These are phyloP conservation scores for Epistrophella euchroma DNA, from an alignment of 2,888 invertebrate genomes.

Conservation along the genomic window DNA sequence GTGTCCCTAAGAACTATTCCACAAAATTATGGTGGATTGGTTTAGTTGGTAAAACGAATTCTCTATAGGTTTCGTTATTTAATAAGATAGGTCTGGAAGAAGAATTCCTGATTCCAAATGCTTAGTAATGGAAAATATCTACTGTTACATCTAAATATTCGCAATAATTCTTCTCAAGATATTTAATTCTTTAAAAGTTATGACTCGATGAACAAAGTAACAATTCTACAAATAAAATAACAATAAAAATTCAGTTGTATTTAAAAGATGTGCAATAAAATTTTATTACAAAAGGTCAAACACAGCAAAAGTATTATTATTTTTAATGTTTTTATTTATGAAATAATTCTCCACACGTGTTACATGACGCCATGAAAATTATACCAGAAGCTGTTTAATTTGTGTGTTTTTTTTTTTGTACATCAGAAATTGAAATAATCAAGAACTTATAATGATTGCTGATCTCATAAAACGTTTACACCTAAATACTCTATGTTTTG, in stretches of 20 bases:
- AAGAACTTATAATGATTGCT: background rate
- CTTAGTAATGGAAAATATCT: background rate
- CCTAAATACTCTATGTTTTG: background rate
- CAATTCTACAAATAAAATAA: background rate
- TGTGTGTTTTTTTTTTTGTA: background rate
- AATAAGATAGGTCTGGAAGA: too few relatives aligned
- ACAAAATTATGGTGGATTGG: too few relatives aligned
- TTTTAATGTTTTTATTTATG: background rate
- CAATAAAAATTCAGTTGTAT: background rate
- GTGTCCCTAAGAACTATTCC: too few relatives aligned
- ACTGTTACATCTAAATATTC: background rate
- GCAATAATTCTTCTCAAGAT: background rate
- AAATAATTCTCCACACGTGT: background rate
- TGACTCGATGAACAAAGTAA: background rate
- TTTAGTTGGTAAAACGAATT: too few relatives aligned
- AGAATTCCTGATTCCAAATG: too few relatives aligned
- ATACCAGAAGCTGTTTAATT: conserved; percentile 20
- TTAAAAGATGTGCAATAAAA: conserved; percentile 23
- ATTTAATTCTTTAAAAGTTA: background rate
- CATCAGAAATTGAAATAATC: background rate
- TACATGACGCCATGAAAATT: background rate
- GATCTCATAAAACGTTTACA: conserved; percentile 17
- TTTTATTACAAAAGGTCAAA: conserved; percentile 18
- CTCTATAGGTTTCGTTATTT: too few relatives aligned
- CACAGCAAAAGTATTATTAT: background rate